Percentiles rank a stretch among this genome's conserved stretches.
Conservation (phyloP, 2,113 vertebrate species). For the Tylochromis polylepis region DNA sequence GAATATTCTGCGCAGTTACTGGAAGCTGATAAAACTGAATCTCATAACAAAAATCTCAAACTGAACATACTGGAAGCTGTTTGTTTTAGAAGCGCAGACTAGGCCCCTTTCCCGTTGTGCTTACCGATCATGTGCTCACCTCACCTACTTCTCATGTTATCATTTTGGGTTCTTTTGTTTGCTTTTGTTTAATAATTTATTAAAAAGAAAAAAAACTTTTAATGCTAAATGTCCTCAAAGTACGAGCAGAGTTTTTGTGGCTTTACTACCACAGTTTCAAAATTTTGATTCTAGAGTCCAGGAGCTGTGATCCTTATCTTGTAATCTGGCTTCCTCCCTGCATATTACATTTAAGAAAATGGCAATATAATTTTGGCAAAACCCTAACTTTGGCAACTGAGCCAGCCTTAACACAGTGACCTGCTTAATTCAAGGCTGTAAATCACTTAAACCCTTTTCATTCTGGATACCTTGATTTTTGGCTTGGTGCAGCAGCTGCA, state of each 20-base stretch:
- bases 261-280: neutral
- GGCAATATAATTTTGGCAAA: neutral
- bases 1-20: neutral
- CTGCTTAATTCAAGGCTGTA: neutral
- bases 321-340: neutral
- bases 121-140: neutral
- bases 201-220: neutral
- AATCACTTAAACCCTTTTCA: neutral
- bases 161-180: neutral
- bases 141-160: neutral
- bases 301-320: too few species aligned
- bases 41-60: neutral
- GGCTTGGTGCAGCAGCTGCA: neutral
- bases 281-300: neutral
- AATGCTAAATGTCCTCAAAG: neutral
- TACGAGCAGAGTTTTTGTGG: neutral
- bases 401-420: neutral
- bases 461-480: neutral
- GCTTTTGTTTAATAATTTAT: neutral
- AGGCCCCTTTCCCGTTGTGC: neutral
- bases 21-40: neutral
- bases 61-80: neutral
- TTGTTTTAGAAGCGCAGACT: constrained; percentile 4
- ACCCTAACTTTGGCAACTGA: neutral
- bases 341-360: neutral